These are phyloP conservation scores for Capitella teleta DNA, from an alignment of 1,140 invertebrate species.

Conservation along the genomic window DNA sequence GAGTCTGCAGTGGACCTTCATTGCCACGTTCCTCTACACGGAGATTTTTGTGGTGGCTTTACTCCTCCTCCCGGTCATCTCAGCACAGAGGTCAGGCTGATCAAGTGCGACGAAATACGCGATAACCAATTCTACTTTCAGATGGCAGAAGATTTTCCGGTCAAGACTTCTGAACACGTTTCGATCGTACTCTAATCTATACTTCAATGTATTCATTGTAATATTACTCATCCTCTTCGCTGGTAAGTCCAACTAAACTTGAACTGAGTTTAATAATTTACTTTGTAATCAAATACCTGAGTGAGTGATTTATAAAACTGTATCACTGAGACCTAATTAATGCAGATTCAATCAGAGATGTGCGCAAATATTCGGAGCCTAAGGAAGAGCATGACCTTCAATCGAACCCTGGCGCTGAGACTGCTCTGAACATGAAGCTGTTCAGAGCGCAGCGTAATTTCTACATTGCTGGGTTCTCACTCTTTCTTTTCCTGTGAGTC, in stretches of 20 bases:
- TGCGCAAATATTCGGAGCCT: background rate
- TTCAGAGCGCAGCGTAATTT: slow-evolving; percentile 4
- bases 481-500: slow-evolving; percentile 30
- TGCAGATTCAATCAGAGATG: slow-evolving; percentile 1
- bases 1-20: slow-evolving; percentile 93
- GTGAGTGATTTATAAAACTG: background rate
- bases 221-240: slow-evolving; percentile 21
- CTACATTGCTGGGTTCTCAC: slow-evolving; percentile 4
- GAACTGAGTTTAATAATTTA: background rate
- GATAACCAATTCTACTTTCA: too few species aligned
- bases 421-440: slow-evolving; percentile 4
- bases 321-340: background rate
- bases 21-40: slow-evolving; percentile 77
- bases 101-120: too few species aligned
- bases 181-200: background rate
- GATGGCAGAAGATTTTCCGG: slow-evolving; percentile 90
- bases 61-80: slow-evolving; percentile 73
- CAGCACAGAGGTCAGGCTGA: slow-evolving; percentile 54
- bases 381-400: background rate
- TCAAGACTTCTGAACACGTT: slow-evolving; percentile 55
- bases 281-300: background rate
- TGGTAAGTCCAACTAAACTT: slow-evolving; percentile 21
- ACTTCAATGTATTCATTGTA: too few species aligned
- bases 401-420: background rate
- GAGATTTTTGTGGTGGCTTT: slow-evolving; percentile 78